Conservation (phyloP, 2,113 vertebrate species). For the Fulica atra region DNA sequence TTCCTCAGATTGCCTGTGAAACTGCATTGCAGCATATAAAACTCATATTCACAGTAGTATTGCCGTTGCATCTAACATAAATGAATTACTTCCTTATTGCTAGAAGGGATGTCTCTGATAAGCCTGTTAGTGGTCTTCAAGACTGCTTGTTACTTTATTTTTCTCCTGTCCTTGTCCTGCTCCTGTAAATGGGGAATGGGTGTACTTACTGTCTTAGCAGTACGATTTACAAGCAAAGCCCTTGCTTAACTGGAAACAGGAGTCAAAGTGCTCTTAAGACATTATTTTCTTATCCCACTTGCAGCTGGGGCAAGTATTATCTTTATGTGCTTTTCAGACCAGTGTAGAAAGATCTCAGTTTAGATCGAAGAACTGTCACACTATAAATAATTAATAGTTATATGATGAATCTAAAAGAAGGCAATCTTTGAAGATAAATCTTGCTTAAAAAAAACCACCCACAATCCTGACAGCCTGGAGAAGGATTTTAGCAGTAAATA, state of each 20-base stretch:
- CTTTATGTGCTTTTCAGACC: background rate
- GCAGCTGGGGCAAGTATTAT: background rate
- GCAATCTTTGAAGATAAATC: background rate
- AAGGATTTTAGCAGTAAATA: constrained; percentile 34
- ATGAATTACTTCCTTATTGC: background rate
- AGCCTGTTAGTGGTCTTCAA: background rate
- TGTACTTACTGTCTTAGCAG: background rate
- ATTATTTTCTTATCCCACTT: background rate
- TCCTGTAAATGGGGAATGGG: background rate
- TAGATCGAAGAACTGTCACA: background rate
- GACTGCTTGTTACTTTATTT: background rate
- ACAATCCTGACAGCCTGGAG: background rate
- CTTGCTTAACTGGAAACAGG: background rate
- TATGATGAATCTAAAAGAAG: background rate
- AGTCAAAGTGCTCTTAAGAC: background rate
- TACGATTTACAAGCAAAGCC: background rate
- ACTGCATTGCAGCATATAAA: background rate
- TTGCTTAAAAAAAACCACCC: background rate
- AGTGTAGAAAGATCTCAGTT: background rate
- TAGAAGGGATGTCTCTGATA: background rate
- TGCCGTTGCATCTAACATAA: background rate
- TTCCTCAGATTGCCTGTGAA: background rate
- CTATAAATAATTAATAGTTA: constrained; percentile 39
- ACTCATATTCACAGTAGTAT: background rate
- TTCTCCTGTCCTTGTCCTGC: background rate